A percentile compares a stretch with the other conserved stretches of the same genome.
phyloP scores from a whole-genome alignment of 2,888 invertebrate genomes.

The Emmelina monodactyla region DNA sequence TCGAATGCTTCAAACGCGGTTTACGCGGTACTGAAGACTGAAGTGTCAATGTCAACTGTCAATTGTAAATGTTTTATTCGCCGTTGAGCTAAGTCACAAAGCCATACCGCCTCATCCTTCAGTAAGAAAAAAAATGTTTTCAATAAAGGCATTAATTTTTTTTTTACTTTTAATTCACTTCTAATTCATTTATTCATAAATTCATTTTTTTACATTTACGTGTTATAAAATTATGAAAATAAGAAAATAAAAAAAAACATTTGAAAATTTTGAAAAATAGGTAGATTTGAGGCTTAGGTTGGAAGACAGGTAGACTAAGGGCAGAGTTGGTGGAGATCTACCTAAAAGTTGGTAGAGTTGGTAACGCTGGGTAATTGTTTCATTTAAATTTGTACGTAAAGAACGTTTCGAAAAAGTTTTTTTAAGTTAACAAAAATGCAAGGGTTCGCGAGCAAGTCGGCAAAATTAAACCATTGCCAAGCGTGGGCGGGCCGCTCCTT shows the following conservation, averaged over 20 bases:
- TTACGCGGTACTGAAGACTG: background rate
- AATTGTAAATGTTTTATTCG: background rate
- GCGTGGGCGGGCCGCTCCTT: too few species aligned
- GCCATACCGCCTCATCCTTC: background rate
- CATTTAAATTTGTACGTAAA: too few species aligned
- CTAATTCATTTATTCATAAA: background rate
- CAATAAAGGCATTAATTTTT: background rate
- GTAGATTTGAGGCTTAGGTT: slow-evolving; percentile 1
- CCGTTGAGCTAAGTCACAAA: background rate
- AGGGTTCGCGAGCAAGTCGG: too few species aligned
- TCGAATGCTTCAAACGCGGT: background rate
- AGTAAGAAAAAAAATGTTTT: background rate
- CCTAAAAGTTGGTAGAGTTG: slow-evolving; percentile 3
- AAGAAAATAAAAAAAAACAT: slow-evolving; percentile 1
- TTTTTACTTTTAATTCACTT: background rate
- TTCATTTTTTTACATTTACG: background rate
- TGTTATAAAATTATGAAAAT: background rate
- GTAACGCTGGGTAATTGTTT: too few species aligned
- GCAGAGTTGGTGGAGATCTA: slow-evolving; percentile 4
- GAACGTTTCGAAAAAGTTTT: too few species aligned
- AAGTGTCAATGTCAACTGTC: background rate
- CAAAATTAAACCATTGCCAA: too few species aligned
- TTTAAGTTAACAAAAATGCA: too few species aligned
- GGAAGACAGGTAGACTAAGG: slow-evolving; percentile 3
- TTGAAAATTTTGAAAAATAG: background rate